These are phyloP conservation scores for Epistrophella euchroma DNA, from an alignment of 2,888 invertebrate genomes.

Conservation along the genomic window DNA sequence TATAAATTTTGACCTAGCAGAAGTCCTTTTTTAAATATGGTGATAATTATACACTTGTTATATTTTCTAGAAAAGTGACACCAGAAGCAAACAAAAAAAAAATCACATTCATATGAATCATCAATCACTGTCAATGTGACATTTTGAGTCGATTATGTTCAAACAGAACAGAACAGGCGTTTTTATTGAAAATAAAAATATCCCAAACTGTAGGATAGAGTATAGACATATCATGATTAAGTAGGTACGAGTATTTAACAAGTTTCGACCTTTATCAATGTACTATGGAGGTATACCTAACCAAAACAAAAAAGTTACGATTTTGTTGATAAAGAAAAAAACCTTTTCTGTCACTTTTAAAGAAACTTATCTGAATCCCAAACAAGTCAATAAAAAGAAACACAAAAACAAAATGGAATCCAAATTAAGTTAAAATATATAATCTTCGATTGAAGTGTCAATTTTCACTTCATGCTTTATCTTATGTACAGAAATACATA, in stretches of 20 bases:
- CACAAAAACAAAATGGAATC: not conserved
- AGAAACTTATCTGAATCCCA: not conserved
- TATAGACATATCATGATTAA: not conserved
- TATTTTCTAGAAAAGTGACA: not conserved
- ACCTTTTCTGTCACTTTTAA: not conserved
- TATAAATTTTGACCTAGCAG: not conserved
- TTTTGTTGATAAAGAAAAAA: not conserved
- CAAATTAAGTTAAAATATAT: not conserved
- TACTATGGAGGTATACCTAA: no score
- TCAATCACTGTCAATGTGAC: constrained; percentile 12
- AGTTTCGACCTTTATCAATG: not conserved
- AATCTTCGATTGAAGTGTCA: not conserved
- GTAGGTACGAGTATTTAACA: not conserved
- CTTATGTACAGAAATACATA: not conserved
- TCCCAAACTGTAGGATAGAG: not conserved
- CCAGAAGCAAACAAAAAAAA: not conserved
- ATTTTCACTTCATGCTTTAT: not conserved
- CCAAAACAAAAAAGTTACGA: not conserved
- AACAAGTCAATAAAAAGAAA: not conserved
- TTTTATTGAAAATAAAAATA: constrained; percentile 3
- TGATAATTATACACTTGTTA: not conserved
- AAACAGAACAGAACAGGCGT: not conserved
- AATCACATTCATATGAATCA: not conserved
- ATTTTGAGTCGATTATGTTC: constrained; percentile 8
- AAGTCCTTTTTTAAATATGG: not conserved